phyloP scores from a whole-genome alignment of 2,888 invertebrate genomes.

The Tenodera sinensis region DNA sequence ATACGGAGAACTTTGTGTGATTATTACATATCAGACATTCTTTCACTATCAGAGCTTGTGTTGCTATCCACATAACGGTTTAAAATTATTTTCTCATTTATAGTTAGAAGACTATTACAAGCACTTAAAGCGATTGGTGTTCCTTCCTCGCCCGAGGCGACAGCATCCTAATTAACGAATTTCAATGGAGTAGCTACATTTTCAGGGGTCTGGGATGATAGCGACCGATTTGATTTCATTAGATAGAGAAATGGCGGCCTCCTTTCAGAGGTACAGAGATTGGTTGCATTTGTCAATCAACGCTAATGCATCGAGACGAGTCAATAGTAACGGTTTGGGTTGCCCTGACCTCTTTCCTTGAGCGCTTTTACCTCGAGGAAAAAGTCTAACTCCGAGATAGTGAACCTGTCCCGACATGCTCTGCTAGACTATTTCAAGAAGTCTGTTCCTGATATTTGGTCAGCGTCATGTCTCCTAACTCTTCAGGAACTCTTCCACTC shows the following conservation, averaged over 20 bases:
- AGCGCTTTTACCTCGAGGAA: not conserved
- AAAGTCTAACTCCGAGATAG: not conserved
- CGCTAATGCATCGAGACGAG: not conserved
- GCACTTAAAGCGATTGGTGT: not conserved
- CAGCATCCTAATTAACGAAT: not conserved
- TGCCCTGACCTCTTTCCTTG: not conserved
- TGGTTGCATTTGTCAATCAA: not conserved
- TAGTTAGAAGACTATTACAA: no score
- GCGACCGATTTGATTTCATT: not conserved
- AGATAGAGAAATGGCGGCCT: not conserved
- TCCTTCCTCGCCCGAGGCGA: not conserved
- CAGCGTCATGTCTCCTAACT: no score
- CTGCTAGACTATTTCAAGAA: not conserved
- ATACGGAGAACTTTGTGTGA: no score
- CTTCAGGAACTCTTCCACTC: no score
- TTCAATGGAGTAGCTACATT: not conserved
- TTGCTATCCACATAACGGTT: no score
- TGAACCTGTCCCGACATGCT: not conserved
- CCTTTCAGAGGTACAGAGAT: not conserved
- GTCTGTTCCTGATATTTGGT: not conserved
- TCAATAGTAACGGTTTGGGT: not conserved
- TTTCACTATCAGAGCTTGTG: no score
- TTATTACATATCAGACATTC: no score
- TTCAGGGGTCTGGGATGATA: not conserved
- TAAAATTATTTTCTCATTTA: no score